These are phyloP conservation scores for Choloepus hoffmanni DNA, from an alignment of 2,113 vertebrate species.

Conservation along the genomic window DNA sequence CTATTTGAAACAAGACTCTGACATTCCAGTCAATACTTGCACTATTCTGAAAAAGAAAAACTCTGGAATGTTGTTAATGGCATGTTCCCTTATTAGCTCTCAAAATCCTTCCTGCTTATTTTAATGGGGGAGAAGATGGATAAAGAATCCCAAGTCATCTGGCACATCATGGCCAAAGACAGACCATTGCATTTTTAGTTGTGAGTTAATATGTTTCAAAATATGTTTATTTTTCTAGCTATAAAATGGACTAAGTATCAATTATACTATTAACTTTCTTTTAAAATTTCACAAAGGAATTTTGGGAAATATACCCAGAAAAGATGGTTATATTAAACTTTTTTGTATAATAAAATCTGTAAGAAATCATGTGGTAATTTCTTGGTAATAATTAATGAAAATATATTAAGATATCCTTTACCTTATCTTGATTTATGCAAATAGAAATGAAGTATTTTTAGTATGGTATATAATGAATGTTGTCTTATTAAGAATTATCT, in stretches of 20 bases:
- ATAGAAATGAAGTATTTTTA: not conserved
- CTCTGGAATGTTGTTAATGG: slow-evolving; percentile 1
- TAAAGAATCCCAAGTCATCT: not conserved
- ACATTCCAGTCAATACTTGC: slow-evolving; percentile 7
- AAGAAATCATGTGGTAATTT: not conserved
- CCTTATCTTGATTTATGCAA: not conserved
- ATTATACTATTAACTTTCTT: not conserved
- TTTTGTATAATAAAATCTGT: not conserved
- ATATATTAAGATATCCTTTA: not conserved
- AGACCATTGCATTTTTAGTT: not conserved
- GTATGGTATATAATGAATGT: not conserved
- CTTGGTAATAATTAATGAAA: not conserved
- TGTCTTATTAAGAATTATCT: slow-evolving; percentile 30
- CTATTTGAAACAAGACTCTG: not conserved
- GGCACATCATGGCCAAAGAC: not conserved
- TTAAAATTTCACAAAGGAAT: not conserved
- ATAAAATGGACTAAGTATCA: not conserved
- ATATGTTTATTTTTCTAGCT: not conserved
- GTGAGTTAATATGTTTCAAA: not conserved
- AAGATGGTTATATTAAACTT: not conserved
- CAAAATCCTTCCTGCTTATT: not conserved
- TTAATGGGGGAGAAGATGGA: not conserved
- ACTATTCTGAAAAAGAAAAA: not conserved
- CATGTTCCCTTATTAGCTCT: not conserved
- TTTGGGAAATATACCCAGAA: not conserved